These are phyloP conservation scores for Heliconius charithonia DNA, from an alignment of 2,888 invertebrate genomes.

Conservation along the genomic window DNA sequence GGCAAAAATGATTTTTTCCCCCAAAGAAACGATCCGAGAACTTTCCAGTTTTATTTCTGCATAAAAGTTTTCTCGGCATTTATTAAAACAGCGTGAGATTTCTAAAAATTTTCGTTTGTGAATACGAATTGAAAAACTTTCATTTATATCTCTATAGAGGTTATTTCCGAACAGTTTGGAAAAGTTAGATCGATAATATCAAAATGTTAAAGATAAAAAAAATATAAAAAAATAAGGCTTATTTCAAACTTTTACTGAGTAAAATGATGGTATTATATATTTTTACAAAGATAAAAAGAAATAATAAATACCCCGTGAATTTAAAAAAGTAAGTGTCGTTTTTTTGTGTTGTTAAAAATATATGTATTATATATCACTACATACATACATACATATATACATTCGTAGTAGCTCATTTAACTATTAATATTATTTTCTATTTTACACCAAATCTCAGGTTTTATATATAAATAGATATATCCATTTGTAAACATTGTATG, in stretches of 20 bases:
- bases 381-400: too few relatives aligned
- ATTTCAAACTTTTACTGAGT: background rate
- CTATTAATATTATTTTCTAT: background rate
- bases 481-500: background rate
- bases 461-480: background rate
- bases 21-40: conserved; percentile 39
- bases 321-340: background rate
- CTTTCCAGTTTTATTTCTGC: conserved; percentile 42
- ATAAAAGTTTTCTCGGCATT: conserved; percentile 38
- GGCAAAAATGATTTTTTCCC: conserved; percentile 38
- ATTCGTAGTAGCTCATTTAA: background rate
- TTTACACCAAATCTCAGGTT: too few relatives aligned
- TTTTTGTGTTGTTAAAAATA: background rate
- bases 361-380: background rate
- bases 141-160: conserved; percentile 19
- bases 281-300: background rate
- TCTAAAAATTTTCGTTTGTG: conserved; percentile 19
- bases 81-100: conserved; percentile 38
- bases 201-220: background rate
- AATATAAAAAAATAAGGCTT: background rate
- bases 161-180: conserved; percentile 22
- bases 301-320: too few relatives aligned
- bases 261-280: background rate
- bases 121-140: conserved; percentile 30
- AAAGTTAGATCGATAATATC: background rate